Conservation (phyloP, 1,140 invertebrate genomes). For the Drosophila pectinifera region DNA sequence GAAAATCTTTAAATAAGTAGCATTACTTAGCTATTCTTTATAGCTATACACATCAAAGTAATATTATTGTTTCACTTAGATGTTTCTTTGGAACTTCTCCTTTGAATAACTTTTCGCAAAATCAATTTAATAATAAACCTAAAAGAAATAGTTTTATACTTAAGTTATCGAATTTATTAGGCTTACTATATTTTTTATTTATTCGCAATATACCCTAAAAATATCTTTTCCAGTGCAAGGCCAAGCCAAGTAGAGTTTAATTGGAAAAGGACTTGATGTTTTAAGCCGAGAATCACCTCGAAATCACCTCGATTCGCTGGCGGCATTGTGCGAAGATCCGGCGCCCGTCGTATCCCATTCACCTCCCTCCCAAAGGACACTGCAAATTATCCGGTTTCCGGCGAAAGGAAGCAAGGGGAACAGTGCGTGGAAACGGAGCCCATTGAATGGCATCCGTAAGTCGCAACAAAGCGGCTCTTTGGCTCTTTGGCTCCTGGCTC, state of each 20-base stretch:
- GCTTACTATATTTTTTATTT: no score
- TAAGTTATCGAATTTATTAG: no score
- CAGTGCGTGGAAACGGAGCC: conserved; percentile 9
- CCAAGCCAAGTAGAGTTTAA: conserved; percentile 19
- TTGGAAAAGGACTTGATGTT: conserved; percentile 38
- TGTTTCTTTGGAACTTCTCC: no score
- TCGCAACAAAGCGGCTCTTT: conserved; percentile 32
- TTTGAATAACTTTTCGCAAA: no score
- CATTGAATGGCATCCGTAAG: conserved; percentile 19
- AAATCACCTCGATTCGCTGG: conserved; percentile 4
- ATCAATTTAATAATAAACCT: no score
- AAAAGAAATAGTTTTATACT: no score
- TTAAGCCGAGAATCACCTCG: conserved; percentile 2
- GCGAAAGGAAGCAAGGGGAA: background rate
- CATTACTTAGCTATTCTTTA: no score
- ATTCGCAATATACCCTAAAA: no score
- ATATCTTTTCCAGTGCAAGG: background rate
- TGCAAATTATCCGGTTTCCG: conserved; percentile 53
- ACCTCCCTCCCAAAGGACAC: conserved; percentile 5
- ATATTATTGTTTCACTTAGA: no score
- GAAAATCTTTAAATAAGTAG: no score
- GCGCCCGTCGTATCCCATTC: conserved; percentile 6
- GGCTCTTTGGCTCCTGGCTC: conserved; percentile 5
- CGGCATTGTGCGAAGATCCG: conserved; percentile 14
- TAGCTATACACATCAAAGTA: no score